phyloP scores from a whole-genome alignment of 2,113 vertebrate genomes.

The Myrmecophaga tridactyla region DNA sequence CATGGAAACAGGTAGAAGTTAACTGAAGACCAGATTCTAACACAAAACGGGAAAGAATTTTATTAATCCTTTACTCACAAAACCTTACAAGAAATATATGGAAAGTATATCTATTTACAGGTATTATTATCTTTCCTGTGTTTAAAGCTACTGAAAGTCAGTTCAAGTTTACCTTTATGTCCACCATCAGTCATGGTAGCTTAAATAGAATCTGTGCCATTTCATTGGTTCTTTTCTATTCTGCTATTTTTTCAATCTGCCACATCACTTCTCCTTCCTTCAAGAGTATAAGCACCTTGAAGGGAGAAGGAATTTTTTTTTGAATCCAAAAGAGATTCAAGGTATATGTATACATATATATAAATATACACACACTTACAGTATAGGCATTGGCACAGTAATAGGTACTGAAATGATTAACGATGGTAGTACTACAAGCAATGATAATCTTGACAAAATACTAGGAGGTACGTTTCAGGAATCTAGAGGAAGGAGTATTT shows the following conservation, averaged over 20 bases:
- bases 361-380: too few relatives aligned
- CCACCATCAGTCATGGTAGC: not conserved
- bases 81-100: slow-evolving; percentile 1
- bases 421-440: not conserved
- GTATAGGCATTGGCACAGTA: not conserved
- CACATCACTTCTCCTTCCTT: not conserved
- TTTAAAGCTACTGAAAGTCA: slow-evolving; percentile 20
- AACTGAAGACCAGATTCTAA: not conserved
- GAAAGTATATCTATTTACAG: not conserved
- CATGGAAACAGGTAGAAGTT: not conserved
- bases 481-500: slow-evolving; percentile 12
- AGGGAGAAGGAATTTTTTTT: not conserved
- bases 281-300: slow-evolving; percentile 12
- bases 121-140: not conserved
- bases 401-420: not conserved
- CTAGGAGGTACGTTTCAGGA: not conserved
- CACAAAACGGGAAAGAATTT: slow-evolving; percentile 20
- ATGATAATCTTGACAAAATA: slow-evolving; percentile 17
- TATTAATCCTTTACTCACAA: not conserved
- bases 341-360: too few relatives aligned
- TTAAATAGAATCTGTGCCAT: not conserved
- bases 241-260: not conserved
- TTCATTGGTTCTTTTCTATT: not conserved
- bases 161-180: not conserved
- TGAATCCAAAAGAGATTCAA: too few relatives aligned